These are phyloP conservation scores for Ramphastos sulfuratus DNA, from an alignment of 2,113 vertebrate genomes.

Conservation along the genomic window DNA sequence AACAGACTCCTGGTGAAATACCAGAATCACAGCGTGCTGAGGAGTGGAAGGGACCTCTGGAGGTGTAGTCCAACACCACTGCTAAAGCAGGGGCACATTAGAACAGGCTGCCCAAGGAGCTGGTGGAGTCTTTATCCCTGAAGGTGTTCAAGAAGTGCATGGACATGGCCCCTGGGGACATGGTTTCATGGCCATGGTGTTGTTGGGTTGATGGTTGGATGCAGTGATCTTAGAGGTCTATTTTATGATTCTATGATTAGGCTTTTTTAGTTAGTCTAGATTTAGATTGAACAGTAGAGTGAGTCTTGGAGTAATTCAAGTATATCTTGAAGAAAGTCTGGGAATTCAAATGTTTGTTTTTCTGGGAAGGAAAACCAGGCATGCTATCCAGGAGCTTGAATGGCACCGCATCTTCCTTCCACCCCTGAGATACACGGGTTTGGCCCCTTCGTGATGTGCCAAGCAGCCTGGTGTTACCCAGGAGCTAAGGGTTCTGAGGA, in stretches of 20 bases:
- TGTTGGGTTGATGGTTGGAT: too few species aligned
- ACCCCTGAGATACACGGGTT: background rate
- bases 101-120: too few species aligned
- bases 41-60: too few species aligned
- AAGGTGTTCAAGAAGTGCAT: too few species aligned
- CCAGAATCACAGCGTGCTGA: background rate
- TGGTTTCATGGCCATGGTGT: too few species aligned
- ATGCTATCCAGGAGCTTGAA: background rate
- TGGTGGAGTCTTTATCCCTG: too few species aligned
- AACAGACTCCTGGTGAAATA: background rate
- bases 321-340: background rate
- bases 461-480: fast-evolving
- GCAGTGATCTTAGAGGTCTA: too few species aligned
- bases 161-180: too few species aligned
- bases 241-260: too few species aligned
- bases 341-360: background rate
- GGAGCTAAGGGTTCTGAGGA: background rate
- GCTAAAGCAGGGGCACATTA: too few species aligned
- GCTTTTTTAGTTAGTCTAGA: background rate
- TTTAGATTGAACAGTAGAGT: background rate
- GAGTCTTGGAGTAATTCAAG: background rate
- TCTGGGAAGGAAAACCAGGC: background rate
- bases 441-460: background rate
- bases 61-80: too few species aligned
- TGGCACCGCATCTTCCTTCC: background rate